Conservation (phyloP, 2,113 vertebrate species). For the Diglossa brunneiventris region DNA sequence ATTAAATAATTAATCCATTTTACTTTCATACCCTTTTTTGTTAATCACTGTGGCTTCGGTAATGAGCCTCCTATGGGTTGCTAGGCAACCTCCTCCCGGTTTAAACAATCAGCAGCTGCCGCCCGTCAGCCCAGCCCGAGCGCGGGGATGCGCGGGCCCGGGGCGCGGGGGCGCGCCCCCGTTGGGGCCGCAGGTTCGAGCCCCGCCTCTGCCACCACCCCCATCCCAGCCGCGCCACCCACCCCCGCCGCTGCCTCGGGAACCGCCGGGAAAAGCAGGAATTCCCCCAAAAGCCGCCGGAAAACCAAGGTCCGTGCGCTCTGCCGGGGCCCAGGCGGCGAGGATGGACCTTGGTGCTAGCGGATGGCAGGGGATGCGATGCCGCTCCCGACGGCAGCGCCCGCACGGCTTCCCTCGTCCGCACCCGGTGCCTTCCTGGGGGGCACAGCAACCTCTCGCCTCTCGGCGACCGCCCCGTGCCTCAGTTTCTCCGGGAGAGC, state of each 20-base stretch:
- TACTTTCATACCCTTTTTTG: slow-evolving; percentile 76
- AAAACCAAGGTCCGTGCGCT: rapidly evolving
- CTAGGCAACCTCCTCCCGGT: slow-evolving; percentile 78
- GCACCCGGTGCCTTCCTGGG: rapidly evolving
- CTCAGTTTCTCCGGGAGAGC: not conserved
- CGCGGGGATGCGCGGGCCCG: slow-evolving; percentile 30
- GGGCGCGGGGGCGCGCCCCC: not conserved
- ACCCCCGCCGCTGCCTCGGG: rapidly evolving
- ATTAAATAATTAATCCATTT: slow-evolving; percentile 79
- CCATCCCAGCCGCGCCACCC: not conserved
- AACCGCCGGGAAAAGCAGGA: not conserved
- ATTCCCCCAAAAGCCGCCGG: too few species aligned
- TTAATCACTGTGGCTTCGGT: slow-evolving; percentile 81
- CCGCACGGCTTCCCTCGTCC: not conserved
- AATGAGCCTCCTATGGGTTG: slow-evolving; percentile 82
- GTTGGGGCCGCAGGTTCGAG: not conserved
- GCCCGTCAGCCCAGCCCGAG: slow-evolving; percentile 38
- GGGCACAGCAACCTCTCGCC: too few species aligned
- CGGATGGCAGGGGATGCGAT: not conserved
- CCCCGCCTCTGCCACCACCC: not conserved
- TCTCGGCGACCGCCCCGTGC: not conserved
- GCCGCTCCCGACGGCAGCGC: not conserved
- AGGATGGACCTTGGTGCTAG: not conserved
- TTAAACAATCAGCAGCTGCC: slow-evolving; percentile 78
- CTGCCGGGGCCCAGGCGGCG: not conserved